Conservation (phyloP, 30 jellyfish, hydroid and myxozoan genomes). For the Haliclystus octoradiatus region DNA sequence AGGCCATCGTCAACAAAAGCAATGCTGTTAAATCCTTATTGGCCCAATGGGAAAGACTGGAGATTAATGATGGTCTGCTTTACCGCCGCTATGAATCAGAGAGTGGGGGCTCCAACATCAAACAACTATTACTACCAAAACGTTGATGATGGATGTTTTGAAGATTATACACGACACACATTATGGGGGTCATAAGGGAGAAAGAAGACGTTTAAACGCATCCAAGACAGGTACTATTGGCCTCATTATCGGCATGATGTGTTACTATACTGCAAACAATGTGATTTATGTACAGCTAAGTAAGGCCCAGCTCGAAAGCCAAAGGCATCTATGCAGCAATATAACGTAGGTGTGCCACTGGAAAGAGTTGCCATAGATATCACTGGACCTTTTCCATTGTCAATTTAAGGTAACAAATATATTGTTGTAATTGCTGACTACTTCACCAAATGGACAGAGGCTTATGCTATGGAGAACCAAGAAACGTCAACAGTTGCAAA, state of each 20-base stretch:
- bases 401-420: conserved; percentile 42
- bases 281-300: conserved; percentile 11
- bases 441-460: conserved; percentile 54
- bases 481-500: conserved; percentile 35
- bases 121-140: neutral
- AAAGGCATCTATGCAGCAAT: conserved; percentile 29
- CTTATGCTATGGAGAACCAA: conserved; percentile 24
- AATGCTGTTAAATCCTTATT: too few species aligned
- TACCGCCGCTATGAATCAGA: neutral
- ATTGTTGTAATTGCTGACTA: conserved; percentile 37
- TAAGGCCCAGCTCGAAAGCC: neutral
- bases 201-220: conserved; percentile 8
- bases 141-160: conserved; percentile 4
- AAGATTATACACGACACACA: conserved; percentile 22
- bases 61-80: neutral
- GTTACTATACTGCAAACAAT: conserved; percentile 12
- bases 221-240: conserved; percentile 31
- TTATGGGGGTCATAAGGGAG: conserved; percentile 34
- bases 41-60: conserved; percentile 2
- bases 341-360: conserved; percentile 34
- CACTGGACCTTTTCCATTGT: conserved; percentile 50
- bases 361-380: conserved; percentile 24
- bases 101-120: neutral
- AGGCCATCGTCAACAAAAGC: neutral
- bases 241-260: conserved; percentile 10